phyloP scores from a whole-genome alignment of 2,888 invertebrate species.

The Phorcus lineatus region DNA sequence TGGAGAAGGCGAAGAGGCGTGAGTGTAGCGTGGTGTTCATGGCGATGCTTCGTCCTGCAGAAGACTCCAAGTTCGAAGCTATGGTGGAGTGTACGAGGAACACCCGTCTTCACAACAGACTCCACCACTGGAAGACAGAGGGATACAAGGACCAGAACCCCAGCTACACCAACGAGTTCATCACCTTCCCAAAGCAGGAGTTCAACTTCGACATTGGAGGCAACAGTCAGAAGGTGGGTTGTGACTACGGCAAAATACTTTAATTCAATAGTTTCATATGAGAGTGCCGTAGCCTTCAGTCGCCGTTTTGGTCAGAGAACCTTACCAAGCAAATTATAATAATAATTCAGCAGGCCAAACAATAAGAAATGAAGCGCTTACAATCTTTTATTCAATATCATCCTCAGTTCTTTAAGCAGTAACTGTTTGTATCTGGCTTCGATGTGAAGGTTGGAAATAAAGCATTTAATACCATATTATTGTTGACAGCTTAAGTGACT shows the following conservation, averaged over 20 bases:
- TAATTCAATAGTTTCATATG: no score
- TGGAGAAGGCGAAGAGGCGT: conserved; percentile 29
- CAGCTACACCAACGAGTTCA: conserved; percentile 31
- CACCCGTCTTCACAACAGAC: conserved; percentile 36
- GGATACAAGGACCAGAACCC: conserved; percentile 43
- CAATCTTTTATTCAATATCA: no score
- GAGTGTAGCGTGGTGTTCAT: conserved; percentile 31
- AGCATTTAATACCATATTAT: no score
- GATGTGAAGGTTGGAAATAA: no score
- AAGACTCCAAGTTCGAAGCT: conserved; percentile 18
- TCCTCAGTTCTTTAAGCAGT: neutral
- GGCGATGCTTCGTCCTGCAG: conserved; percentile 3
- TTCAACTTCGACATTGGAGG: conserved; percentile 27
- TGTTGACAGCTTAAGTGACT: no score
- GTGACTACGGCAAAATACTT: no score
- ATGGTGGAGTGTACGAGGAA: conserved; percentile 43
- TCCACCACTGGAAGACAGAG: conserved; percentile 42
- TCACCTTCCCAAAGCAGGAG: conserved; percentile 31
- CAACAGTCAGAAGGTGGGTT: neutral
- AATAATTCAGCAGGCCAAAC: no score
- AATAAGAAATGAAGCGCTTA: no score
- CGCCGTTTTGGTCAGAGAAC: no score
- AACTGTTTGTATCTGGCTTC: no score
- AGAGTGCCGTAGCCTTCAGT: no score
- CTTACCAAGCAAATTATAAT: no score